These are phyloP conservation scores for Hirtodrosophila alboralis DNA, from an alignment of 2,888 invertebrate genomes.

Conservation along the genomic window DNA sequence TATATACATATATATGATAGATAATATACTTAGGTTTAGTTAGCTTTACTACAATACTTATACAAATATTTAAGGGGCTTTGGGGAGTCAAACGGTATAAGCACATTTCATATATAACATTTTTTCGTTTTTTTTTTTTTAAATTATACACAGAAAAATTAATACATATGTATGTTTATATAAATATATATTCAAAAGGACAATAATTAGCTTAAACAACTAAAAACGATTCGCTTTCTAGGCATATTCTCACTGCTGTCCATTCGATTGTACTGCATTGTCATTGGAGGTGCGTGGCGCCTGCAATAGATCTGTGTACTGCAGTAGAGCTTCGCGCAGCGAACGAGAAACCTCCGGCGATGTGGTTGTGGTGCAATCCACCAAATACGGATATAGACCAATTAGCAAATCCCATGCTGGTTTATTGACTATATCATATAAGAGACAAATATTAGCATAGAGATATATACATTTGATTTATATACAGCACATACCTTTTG, in stretches of 20 bases:
- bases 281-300: conserved; percentile 85
- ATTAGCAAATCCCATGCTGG: conserved; percentile 97
- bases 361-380: conserved; percentile 92
- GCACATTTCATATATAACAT: conserved; percentile 51
- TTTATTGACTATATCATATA: conserved; percentile 88
- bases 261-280: conserved; percentile 75
- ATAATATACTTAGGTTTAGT: conserved; percentile 29
- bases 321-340: conserved; percentile 92
- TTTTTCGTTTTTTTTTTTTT: conserved; percentile 9
- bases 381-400: conserved; percentile 94
- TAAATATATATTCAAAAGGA: conserved; percentile 49
- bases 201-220: conserved; percentile 50
- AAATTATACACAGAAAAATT: conserved; percentile 57
- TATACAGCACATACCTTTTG: conserved; percentile 87
- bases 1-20: conserved; percentile 6
- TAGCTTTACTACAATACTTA: conserved; percentile 37
- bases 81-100: conserved; percentile 11
- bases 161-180: conserved; percentile 40
- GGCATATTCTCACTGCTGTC: conserved; percentile 72
- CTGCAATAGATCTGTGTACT: conserved; percentile 92
- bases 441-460: neutral
- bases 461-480: neutral
- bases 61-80: conserved; percentile 34
- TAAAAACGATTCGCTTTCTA: conserved; percentile 49
- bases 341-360: conserved; percentile 92